These are phyloP conservation scores for Agrilus cyanescens DNA, from an alignment of 2,888 invertebrate genomes.

Conservation along the genomic window DNA sequence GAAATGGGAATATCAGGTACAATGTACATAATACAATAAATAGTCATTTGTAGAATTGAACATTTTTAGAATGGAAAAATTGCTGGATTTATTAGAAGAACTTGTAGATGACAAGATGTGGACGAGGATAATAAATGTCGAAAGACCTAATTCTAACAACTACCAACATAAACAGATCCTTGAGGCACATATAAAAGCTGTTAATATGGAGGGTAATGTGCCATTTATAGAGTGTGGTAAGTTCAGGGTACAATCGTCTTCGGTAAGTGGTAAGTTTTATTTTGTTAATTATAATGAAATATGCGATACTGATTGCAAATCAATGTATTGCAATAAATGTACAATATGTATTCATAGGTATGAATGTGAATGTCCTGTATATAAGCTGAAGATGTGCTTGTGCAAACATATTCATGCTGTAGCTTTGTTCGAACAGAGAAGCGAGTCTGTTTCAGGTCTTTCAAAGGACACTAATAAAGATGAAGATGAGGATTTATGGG, in stretches of 20 bases:
- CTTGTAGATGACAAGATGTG: slow-evolving; percentile 14
- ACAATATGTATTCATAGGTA: slow-evolving; percentile 9
- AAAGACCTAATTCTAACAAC: slow-evolving; percentile 12
- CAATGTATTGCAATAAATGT: slow-evolving; percentile 7
- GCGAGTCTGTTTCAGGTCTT: slow-evolving; percentile 9
- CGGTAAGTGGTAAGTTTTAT: slow-evolving; percentile 6
- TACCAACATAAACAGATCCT: slow-evolving; percentile 12
- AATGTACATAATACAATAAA: slow-evolving; percentile 4
- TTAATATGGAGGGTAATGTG: slow-evolving; percentile 9
- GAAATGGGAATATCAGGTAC: slow-evolving; percentile 7
- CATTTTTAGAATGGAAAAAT: slow-evolving; percentile 3
- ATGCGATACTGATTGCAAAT: slow-evolving; percentile 7
- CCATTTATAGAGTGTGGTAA: slow-evolving; percentile 4
- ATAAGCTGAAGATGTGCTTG: not conserved
- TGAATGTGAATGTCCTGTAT: slow-evolving; percentile 6
- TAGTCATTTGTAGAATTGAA: not conserved
- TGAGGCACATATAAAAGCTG: slow-evolving; percentile 11
- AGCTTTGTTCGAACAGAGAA: slow-evolving; percentile 8
- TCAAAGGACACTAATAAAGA: not conserved
- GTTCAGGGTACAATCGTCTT: slow-evolving; percentile 8
- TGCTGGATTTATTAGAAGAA: slow-evolving; percentile 11
- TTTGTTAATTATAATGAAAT: slow-evolving; percentile 1
- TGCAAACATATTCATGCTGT: slow-evolving; percentile 10
- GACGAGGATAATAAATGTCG: slow-evolving; percentile 12
- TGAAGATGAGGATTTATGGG: too few relatives aligned